Base-by-base conservation (phyloP, 2,113 vertebrate genomes). In the Phalacrocorax carbo region DNA sequence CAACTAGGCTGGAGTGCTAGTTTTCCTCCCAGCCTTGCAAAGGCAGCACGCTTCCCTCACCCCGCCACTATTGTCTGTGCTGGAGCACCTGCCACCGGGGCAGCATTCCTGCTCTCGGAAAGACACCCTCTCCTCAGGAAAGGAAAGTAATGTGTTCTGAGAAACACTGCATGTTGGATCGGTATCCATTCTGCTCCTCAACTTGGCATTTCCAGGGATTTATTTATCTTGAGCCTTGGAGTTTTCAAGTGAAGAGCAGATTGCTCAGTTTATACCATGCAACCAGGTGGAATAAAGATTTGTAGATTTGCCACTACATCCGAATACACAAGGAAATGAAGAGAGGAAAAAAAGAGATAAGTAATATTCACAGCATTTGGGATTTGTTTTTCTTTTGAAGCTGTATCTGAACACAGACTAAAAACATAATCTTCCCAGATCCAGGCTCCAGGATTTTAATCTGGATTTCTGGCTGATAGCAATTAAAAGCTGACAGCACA, bases 361-460 rank as follows among this genome's bases (percentile, higher is more conserved):
- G 81, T 66, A 73, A 86, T 34, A 80, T 40, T 77, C 75, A 48
- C 71, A 19, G 46, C 64, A 34, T 77, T 95, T 75, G 82, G 87
- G 87, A 91, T 96, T 93, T 96, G 58, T 51, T 70, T 96, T 86
- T 82, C 86, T 95, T 96, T 95, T 92, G 94, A 95, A 91, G 91
- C 83, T 82, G 61, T 77, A 72, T 84, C 86, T 92, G 78, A 95
- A 88, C 75, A 61, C 40, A 48, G 60, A 49, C 75, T 91, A 18
- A 93, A 97, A 85, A 38, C 78, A 48, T 91, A 94, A 97, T 96
- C 89, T 94, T 83, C 71, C 93, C 78, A 75, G 82, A 96, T 88
- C 89, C 91, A 91, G 64, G 62, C 54, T 96, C 65, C 48, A 48
- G 96, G 76, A 96, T 94, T 94, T 95, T 96, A 97, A 95, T 94